Evolutionary conservation across 2,113 vertebrate species (phyloP).

Genomic region (Coreoperca whiteheadi): DNA sequence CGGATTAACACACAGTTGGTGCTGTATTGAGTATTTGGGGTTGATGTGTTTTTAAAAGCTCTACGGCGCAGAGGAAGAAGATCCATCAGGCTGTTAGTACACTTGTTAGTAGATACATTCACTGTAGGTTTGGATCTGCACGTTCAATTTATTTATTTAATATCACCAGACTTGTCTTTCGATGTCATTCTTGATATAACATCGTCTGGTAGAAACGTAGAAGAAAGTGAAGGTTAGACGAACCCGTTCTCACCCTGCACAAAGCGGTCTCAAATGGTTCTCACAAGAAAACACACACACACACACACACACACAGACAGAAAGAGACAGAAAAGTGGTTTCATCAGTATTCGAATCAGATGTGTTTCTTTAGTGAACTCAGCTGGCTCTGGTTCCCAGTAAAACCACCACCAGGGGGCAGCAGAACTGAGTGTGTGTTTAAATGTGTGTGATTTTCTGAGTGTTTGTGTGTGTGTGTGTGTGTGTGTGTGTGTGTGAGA

Average conservation of each 20-base stretch:
- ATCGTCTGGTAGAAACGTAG: too few species aligned
- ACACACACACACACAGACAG: background rate
- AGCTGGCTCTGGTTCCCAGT: background rate
- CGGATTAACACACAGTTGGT: too few species aligned
- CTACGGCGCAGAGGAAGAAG: too few species aligned
- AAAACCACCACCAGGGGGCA: conserved; percentile 50
- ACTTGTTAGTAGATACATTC: too few species aligned
- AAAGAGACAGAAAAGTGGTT: background rate
- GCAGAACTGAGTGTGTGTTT: conserved; percentile 17
- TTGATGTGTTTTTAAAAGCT: too few species aligned
- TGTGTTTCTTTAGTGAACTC: background rate
- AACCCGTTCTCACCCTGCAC: conserved; percentile 8
- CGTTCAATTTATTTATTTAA: too few species aligned
- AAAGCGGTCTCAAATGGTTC: conserved; percentile 5
- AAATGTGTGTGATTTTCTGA: background rate
- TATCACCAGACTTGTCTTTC: too few species aligned
- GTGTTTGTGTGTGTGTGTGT: background rate
- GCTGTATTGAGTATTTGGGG: too few species aligned
- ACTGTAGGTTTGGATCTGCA: too few species aligned
- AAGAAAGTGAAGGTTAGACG: background rate
- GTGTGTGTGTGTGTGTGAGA: background rate
- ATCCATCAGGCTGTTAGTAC: too few species aligned
- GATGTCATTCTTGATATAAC: too few species aligned
- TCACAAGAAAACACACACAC: background rate
- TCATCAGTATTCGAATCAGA: conserved; percentile 16